Conservation (phyloP, 2,797 vertebrate genomes). For the Chromis chromis region DNA sequence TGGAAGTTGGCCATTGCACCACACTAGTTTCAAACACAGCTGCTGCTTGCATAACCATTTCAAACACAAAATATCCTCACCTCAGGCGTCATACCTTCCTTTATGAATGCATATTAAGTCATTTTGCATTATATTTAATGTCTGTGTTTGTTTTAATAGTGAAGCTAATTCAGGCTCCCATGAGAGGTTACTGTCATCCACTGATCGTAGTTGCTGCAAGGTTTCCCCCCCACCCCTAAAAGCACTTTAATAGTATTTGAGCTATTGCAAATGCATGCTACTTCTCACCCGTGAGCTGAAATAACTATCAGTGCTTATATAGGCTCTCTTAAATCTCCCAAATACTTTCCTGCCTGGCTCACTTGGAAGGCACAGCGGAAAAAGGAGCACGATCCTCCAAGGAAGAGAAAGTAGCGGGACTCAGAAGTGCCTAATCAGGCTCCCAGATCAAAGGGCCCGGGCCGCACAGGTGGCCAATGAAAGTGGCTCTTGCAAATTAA, state of each 20-base stretch:
- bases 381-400: constrained; percentile 77
- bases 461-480: constrained; percentile 80
- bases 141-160: constrained; percentile 39
- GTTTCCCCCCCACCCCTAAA: too few species aligned
- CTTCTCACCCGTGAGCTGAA: constrained; percentile 84
- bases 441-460: constrained; percentile 80
- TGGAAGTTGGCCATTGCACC: constrained; percentile 67
- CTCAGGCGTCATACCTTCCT: constrained; percentile 39
- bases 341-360: constrained; percentile 86
- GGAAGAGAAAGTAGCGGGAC: constrained; percentile 79
- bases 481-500: constrained; percentile 83
- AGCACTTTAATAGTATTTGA: constrained; percentile 76
- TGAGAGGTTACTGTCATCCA: constrained; percentile 50
- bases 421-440: constrained; percentile 80
- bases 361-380: constrained; percentile 85
- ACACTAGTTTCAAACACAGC: constrained; percentile 63
- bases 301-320: constrained; percentile 84
- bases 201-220: constrained; percentile 38
- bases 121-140: constrained; percentile 25
- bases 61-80: constrained; percentile 64
- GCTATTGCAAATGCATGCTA: constrained; percentile 78
- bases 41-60: constrained; percentile 71
- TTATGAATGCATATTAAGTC: constrained; percentile 38
- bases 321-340: constrained; percentile 85
- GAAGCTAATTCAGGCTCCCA: constrained; percentile 36